Percentiles rank a stretch among this genome's conserved stretches.
Conservation (phyloP, 2,888 invertebrate genomes). For the Machimus rusticus region DNA sequence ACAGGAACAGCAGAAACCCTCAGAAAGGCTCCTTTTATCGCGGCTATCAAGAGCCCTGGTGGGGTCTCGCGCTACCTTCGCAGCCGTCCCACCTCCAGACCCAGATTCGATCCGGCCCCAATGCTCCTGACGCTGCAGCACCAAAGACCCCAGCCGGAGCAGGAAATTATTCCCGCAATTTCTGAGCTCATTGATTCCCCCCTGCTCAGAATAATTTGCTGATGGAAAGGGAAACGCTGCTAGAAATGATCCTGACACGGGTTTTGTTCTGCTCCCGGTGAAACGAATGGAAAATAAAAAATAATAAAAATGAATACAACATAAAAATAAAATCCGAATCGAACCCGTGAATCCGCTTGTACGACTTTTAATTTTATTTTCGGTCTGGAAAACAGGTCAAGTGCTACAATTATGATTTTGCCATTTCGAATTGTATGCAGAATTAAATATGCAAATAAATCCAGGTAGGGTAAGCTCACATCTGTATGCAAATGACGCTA, state of each 20-base stretch:
- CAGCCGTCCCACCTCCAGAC: background rate
- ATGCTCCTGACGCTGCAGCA: background rate
- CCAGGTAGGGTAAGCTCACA: background rate
- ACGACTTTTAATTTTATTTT: background rate
- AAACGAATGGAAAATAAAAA: background rate
- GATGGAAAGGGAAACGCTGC: conserved; percentile 1
- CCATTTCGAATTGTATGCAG: background rate
- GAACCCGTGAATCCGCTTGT: background rate
- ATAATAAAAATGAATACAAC: background rate
- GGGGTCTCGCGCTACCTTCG: background rate
- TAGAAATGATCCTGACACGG: background rate
- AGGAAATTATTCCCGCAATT: background rate
- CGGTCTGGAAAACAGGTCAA: background rate
- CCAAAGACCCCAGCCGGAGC: background rate
- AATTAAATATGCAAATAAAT: background rate
- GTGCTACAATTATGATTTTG: conserved; percentile 1
- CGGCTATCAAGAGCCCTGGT: background rate
- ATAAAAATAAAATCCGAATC: background rate
- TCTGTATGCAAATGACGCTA: background rate
- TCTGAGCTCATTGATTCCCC: conserved; percentile 1
- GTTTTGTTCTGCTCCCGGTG: background rate
- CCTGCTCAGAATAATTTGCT: conserved; percentile 1
- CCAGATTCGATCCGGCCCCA: background rate
- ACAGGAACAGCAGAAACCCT: background rate
- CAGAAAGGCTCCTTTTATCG: conserved; percentile 19